Conservation (phyloP, 2,113 vertebrate genomes). For the Progne subis region DNA sequence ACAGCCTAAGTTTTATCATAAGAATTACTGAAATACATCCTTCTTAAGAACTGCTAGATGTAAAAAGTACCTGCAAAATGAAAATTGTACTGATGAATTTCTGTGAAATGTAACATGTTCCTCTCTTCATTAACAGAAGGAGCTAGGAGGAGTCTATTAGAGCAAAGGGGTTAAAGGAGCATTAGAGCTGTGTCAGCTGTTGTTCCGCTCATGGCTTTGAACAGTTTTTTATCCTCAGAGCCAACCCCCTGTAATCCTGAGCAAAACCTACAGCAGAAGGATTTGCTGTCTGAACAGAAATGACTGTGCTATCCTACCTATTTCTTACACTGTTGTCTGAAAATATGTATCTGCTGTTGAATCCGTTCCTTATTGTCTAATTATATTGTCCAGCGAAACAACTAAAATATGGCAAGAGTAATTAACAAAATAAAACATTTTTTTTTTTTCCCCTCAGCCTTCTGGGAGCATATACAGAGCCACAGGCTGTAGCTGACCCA, state of each 20-base stretch:
- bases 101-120: background rate
- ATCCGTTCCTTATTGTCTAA: background rate
- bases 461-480: conserved; percentile 8
- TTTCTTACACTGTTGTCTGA: background rate
- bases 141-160: background rate
- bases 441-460: background rate
- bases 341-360: background rate
- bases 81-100: background rate
- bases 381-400: conserved; percentile 27
- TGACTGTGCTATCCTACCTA: background rate
- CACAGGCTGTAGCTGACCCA: conserved; percentile 50
- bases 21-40: background rate
- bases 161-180: background rate
- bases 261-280: background rate
- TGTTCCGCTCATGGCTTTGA: background rate
- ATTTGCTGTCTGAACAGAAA: background rate
- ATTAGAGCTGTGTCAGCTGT: background rate
- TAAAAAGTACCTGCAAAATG: background rate
- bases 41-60: background rate
- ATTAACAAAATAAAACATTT: conserved; percentile 31
- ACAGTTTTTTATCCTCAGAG: background rate
- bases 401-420: conserved; percentile 34
- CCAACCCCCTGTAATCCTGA: background rate
- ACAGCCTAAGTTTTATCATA: background rate
- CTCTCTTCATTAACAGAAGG: background rate